These are phyloP conservation scores for Dipodomys ordii DNA, from an alignment of 2,113 vertebrate species.

Conservation along the genomic window DNA sequence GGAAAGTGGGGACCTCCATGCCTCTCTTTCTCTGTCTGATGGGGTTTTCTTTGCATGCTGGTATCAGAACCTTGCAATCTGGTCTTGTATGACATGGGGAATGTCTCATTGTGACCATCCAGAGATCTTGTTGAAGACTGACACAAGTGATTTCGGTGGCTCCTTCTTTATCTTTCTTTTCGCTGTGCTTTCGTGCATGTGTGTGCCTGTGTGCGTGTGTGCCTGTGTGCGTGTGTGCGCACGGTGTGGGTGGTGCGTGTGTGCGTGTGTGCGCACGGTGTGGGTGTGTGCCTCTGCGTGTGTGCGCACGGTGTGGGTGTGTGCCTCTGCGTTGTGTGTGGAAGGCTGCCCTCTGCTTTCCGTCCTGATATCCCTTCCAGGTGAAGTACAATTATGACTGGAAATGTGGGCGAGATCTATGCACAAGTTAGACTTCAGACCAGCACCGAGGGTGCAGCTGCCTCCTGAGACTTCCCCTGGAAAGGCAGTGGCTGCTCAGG, in stretches of 20 bases:
- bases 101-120: constrained; percentile 93
- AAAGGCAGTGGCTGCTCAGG: constrained; percentile 62
- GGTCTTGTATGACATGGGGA: constrained; percentile 89
- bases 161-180: background rate
- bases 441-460: background rate
- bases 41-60: constrained; percentile 93
- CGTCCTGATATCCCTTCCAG: constrained; percentile 87
- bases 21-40: constrained; percentile 86
- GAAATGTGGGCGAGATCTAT: constrained; percentile 86
- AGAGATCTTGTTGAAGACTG: constrained; percentile 91
- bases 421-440: constrained; percentile 83
- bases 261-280: accelerated
- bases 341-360: constrained; percentile 91
- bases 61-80: constrained; percentile 89
- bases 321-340: constrained; percentile 67
- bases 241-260: too few species aligned
- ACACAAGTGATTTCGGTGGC: constrained; percentile 79
- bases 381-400: constrained; percentile 86
- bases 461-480: constrained; percentile 70
- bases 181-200: background rate
- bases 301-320: accelerated
- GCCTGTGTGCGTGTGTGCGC: too few species aligned
- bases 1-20: constrained; percentile 86
- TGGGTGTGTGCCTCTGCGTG: background rate
- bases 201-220: background rate